Conservation (phyloP, 2,797 vertebrate species). For the Neomorphus geoffroyi region DNA sequence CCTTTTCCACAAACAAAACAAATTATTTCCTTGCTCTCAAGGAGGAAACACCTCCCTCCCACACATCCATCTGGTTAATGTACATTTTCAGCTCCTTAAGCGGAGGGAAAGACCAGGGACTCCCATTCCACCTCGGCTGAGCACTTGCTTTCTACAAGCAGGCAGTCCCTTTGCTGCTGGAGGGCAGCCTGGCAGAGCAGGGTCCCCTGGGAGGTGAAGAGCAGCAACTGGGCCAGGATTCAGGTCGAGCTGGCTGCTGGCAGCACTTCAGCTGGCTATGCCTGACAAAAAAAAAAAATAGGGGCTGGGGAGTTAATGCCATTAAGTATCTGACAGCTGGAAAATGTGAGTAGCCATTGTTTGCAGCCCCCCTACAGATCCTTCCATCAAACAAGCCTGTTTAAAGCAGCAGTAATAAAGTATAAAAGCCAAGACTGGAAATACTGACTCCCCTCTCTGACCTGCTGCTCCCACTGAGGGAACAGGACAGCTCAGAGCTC, state of each 20-base stretch:
- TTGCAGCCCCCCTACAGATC: not conserved
- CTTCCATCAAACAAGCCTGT: not conserved
- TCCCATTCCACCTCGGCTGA: rapidly evolving
- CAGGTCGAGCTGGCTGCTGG: not conserved
- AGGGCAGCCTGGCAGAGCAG: not conserved
- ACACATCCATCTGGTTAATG: not conserved
- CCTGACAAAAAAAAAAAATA: not conserved
- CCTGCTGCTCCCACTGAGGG: not conserved
- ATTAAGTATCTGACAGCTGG: conserved; percentile 49
- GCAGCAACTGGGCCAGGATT: not conserved
- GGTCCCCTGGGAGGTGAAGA: not conserved
- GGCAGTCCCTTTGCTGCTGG: not conserved
- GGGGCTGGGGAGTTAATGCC: not conserved
- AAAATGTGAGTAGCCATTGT: conserved; percentile 47
- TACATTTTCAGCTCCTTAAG: not conserved
- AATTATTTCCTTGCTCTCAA: not conserved
- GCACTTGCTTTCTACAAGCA: not conserved
- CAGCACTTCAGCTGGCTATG: not conserved
- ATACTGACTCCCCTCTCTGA: not conserved
- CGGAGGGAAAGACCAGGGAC: not conserved
- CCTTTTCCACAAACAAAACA: not conserved
- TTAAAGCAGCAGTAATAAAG: conserved; percentile 10
- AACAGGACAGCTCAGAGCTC: not conserved
- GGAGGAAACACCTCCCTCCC: not conserved
- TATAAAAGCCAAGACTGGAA: not conserved